phyloP scores from a whole-genome alignment of 2,113 vertebrate species.

The Entomyzon cyanotis region DNA sequence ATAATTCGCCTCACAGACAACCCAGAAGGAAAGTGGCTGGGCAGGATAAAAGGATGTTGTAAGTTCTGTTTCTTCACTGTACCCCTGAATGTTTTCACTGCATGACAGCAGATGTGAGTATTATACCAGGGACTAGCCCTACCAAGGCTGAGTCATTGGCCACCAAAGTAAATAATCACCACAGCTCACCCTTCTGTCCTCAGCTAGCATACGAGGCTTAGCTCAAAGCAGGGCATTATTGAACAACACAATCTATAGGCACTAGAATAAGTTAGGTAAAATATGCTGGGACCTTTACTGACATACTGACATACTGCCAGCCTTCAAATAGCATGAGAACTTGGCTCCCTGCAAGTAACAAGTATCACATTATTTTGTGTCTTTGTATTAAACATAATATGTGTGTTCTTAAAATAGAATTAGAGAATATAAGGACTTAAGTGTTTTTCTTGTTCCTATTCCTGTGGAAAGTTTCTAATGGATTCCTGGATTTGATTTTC shows the following conservation, averaged over 20 bases:
- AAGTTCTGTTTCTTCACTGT: conserved; percentile 46
- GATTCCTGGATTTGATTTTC: background rate
- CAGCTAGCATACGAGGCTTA: background rate
- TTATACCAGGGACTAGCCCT: background rate
- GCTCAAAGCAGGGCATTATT: background rate
- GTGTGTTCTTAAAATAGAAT: background rate
- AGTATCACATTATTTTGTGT: background rate
- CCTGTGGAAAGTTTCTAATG: background rate
- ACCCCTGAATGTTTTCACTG: background rate
- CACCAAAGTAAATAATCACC: background rate
- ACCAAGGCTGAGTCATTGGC: background rate
- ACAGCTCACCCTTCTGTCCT: background rate
- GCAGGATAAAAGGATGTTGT: conserved; percentile 85
- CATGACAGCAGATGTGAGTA: background rate
- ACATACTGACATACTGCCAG: background rate
- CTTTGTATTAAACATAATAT: background rate
- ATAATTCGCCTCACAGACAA: conserved; percentile 90
- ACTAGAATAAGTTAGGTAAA: background rate
- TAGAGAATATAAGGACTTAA: background rate
- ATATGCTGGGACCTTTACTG: background rate
- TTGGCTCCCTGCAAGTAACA: background rate
- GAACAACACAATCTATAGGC: background rate
- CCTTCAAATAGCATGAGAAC: background rate
- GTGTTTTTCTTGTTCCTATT: background rate
- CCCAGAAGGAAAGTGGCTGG: conserved; percentile 93